Conservation (phyloP, 2,113 vertebrate species). For the Peromyscus maniculatus region DNA sequence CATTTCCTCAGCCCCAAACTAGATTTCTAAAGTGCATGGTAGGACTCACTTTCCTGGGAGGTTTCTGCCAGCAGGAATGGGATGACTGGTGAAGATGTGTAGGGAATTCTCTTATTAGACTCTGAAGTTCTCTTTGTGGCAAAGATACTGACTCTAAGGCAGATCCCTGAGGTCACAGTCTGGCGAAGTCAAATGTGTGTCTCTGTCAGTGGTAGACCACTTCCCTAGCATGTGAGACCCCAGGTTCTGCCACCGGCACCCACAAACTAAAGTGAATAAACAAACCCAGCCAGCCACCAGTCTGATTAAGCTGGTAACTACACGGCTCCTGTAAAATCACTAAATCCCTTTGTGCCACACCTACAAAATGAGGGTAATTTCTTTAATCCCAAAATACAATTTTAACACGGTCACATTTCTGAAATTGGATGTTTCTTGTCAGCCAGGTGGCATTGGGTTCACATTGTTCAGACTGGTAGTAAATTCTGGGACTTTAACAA, state of each 20-base stretch:
- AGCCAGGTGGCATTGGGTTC: background rate
- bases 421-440: background rate
- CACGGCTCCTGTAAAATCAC: background rate
- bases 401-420: background rate
- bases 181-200: background rate
- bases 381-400: background rate
- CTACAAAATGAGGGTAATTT: background rate
- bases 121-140: background rate
- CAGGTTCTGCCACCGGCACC: background rate
- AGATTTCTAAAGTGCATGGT: background rate
- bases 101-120: background rate
- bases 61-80: background rate
- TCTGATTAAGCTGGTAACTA: background rate
- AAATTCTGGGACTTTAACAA: background rate
- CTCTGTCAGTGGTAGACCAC: background rate
- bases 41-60: background rate
- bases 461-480: background rate
- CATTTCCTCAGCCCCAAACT: background rate
- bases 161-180: background rate
- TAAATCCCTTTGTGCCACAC: background rate
- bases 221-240: background rate
- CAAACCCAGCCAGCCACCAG: no score
- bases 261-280: background rate
- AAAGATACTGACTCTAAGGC: background rate
- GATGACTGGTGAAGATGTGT: background rate